Percentiles rank a stretch among this genome's conserved stretches.
Evolutionary conservation across 2,888 invertebrate species (phyloP).

Genomic region (Alloscopus bannaensis): DNA sequence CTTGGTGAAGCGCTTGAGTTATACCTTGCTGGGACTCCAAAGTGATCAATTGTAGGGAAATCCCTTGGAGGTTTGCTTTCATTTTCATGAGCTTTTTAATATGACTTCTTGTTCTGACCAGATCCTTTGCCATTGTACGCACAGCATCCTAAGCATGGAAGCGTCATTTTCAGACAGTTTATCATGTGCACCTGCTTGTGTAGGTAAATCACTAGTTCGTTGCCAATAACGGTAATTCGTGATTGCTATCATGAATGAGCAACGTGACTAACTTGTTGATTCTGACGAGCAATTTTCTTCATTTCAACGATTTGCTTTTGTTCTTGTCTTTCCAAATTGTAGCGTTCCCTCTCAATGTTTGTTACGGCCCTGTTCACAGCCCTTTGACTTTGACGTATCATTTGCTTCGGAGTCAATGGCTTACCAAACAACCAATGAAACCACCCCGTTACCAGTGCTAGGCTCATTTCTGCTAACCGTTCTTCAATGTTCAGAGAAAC

Average conservation of each 20-base stretch:
- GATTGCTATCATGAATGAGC: no score
- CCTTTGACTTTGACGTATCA: constrained; percentile 80
- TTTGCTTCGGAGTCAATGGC: constrained; percentile 79
- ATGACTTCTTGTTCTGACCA: constrained; percentile 79
- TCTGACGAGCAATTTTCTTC: constrained; percentile 78
- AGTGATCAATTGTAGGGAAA: constrained; percentile 80
- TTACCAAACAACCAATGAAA: constrained; percentile 78
- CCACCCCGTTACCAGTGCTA: no score
- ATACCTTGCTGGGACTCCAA: constrained; percentile 80
- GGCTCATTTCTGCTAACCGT: no score
- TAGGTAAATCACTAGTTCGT: no score
- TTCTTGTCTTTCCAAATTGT: constrained; percentile 80
- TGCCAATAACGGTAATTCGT: no score
- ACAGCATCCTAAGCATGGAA: constrained; percentile 80
- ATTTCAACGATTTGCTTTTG: constrained; percentile 81
- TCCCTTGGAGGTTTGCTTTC: constrained; percentile 80
- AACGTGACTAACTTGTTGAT: constrained; percentile 37
- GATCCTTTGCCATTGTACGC: constrained; percentile 80
- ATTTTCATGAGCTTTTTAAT: constrained; percentile 81
- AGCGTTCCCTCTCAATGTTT: constrained; percentile 78
- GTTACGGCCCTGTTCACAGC: constrained; percentile 80
- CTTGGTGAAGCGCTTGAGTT: constrained; percentile 81
- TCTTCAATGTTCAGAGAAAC: neutral
- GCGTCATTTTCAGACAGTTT: no score
- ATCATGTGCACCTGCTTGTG: no score